A percentile compares a stretch with the other conserved stretches of the same genome.
phyloP scores from a whole-genome alignment of 2,113 vertebrate species.

The Pongo pygmaeus region DNA sequence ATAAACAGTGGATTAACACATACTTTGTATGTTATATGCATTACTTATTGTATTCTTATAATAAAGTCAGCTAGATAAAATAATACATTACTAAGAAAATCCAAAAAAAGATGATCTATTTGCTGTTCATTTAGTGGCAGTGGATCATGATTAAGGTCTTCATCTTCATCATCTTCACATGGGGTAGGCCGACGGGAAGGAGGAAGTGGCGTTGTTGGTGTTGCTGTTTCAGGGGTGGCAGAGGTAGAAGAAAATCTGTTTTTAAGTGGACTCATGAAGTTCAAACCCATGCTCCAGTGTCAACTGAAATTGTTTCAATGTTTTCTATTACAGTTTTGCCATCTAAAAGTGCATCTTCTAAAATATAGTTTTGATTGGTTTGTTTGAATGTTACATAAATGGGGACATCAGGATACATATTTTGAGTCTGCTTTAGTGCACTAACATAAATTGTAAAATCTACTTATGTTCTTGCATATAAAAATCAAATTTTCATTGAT shows the following conservation, averaged over 20 bases:
- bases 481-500: neutral
- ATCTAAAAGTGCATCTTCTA: neutral
- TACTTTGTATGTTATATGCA: neutral
- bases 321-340: neutral
- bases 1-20: neutral
- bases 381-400: neutral
- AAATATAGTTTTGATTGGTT: neutral
- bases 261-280: neutral
- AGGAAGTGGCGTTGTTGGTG: neutral
- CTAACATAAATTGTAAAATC: neutral
- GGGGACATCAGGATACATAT: neutral
- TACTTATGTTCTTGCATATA: neutral
- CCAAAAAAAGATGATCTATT: neutral
- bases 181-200: neutral
- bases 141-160: neutral
- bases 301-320: neutral
- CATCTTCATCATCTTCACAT: neutral
- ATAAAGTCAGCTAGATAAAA: neutral
- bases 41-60: neutral
- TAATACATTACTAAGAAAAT: neutral
- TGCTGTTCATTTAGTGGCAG: neutral
- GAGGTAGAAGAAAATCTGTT: neutral
- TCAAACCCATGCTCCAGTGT: neutral
- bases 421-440: neutral
- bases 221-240: neutral